Base-by-base conservation (phyloP, 1,140 invertebrate genomes). In the Teleogryllus occipitalis region DNA sequence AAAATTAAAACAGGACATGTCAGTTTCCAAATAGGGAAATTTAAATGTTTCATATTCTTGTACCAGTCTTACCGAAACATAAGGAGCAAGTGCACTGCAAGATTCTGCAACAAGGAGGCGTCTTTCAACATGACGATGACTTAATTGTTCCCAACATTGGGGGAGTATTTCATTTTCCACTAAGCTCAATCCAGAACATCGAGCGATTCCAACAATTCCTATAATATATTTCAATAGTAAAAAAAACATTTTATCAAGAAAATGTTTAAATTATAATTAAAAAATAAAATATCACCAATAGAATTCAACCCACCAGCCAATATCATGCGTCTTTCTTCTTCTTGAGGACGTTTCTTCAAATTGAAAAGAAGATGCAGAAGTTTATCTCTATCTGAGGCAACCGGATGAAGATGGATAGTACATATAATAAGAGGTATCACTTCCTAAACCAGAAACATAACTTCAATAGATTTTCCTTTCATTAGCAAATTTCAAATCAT, bases 101-200 rank as follows among this genome's bases (percentile, higher is more conserved):
- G 92, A 91, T 85, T 94, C 92, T 21, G 92, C 91, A 18, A 94
- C 92, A 18, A 95, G 83, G 39, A 93, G 84, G 78, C 93, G 87
- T 82, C 91, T 88, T 83, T 94, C 93, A 4, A 89, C 84, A 85
- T 94, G 91, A 83, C 92, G 92, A 83, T 94, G 91, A 81, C 88
- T 90, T 81, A 94, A 90, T 85, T 94, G 92, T 83, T 94, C 92
- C 93, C 93, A 95, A 83, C 92, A 93, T 81, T 93, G 89, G 3
- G 92, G 92, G n/a, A 94, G 85, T 75, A 94, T 87, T 84, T 93
- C 92, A 81, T 90, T 90, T 81, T 92, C 89, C 18, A 93, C 87
- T 54, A 90, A 83, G 27, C 87, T 85, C 49, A 86, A 87, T 72
- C 89, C 89, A 18, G 87, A 85, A 76, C 81, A 87, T 84, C 81